Conservation (phyloP, 2,888 invertebrate genomes). For the Stenodera caucasica region DNA sequence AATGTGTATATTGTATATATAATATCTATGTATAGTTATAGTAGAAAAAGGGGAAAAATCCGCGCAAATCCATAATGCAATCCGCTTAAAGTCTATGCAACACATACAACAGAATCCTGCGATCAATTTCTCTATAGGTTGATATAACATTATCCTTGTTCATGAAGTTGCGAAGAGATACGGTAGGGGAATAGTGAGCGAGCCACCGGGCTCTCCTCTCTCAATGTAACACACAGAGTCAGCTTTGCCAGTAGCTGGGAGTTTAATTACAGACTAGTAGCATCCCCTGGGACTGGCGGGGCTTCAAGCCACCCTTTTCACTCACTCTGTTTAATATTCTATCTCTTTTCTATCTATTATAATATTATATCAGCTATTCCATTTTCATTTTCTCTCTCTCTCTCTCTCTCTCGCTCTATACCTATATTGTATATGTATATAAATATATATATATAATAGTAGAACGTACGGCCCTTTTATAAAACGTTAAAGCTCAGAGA, state of each 20-base stretch:
- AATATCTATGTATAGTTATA: conserved; percentile 31
- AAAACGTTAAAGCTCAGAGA: conserved; percentile 39
- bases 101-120: conserved; percentile 43
- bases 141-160: conserved; percentile 50
- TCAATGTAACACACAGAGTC: conserved; percentile 16
- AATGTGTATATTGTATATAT: neutral
- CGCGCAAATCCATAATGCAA: conserved; percentile 40
- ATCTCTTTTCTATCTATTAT: conserved; percentile 10
- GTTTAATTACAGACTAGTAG: conserved; percentile 56
- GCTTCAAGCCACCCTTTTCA: conserved; percentile 46
- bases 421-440: conserved; percentile 17
- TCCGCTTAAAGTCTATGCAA: conserved; percentile 42
- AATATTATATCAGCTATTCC: conserved; percentile 24
- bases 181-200: conserved; percentile 43
- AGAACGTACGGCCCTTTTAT: conserved; percentile 12
- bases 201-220: conserved; percentile 38
- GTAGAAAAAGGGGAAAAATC: conserved; percentile 41
- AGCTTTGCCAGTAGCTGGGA: conserved; percentile 46
- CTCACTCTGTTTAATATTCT: conserved; percentile 27
- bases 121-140: conserved; percentile 51
- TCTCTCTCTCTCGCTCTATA: conserved; percentile 31
- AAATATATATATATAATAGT: neutral
- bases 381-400: conserved; percentile 32
- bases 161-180: conserved; percentile 43
- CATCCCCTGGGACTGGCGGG: conserved; percentile 52